Conservation (phyloP, 2,888 invertebrate genomes). For the Congeria kusceri region DNA sequence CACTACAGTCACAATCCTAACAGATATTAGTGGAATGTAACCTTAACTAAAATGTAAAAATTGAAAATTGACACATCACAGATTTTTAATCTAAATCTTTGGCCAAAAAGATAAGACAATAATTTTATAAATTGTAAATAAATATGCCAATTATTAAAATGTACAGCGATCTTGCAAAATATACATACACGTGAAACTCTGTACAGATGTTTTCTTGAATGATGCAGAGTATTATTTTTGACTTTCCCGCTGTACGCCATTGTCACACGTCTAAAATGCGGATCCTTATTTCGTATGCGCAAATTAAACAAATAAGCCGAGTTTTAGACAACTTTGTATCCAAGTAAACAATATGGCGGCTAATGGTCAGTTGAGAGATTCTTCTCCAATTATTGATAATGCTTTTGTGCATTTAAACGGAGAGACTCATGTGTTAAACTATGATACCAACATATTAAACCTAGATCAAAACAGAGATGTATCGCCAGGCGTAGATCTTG, state of each 20-base stretch:
- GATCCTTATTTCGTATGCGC: too few relatives aligned
- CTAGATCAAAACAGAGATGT: conserved; percentile 71
- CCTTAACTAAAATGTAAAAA: not conserved
- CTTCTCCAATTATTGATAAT: conserved; percentile 63
- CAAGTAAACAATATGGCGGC: conserved; percentile 74
- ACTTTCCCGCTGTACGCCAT: conserved; percentile 65
- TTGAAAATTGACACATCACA: not conserved
- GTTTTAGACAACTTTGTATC: conserved; percentile 35
- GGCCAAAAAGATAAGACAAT: too few relatives aligned
- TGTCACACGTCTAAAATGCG: not conserved
- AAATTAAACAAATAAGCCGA: too few relatives aligned
- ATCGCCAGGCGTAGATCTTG: conserved; percentile 59
- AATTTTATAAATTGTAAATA: too few relatives aligned
- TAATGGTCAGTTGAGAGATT: conserved; percentile 46
- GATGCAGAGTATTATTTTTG: conserved; percentile 47
- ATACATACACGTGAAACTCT: conserved; percentile 60
- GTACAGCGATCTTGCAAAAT: not conserved
- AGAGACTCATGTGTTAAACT: conserved; percentile 69
- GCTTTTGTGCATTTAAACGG: conserved; percentile 69
- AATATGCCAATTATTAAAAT: too few relatives aligned
- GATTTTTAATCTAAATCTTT: not conserved
- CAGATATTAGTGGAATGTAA: too few relatives aligned
- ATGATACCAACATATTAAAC: conserved; percentile 77
- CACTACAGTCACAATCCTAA: too few relatives aligned
- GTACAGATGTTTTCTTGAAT: conserved; percentile 64